Evolutionary conservation across 2,113 vertebrate genomes (phyloP).

Genomic region (Silurus glanis): DNA sequence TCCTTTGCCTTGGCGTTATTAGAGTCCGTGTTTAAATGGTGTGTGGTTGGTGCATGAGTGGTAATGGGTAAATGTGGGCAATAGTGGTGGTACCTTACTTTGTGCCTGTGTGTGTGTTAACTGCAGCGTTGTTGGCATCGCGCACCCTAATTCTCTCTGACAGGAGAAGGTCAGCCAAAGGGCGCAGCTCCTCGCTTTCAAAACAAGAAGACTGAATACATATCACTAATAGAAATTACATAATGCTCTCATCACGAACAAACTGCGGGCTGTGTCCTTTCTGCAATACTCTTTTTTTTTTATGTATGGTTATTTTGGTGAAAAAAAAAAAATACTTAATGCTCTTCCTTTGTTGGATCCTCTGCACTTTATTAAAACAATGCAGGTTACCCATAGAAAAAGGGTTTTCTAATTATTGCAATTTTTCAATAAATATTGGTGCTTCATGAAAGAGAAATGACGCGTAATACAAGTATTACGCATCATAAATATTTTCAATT

Average conservation of each 20-base stretch:
- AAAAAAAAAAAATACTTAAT: background rate
- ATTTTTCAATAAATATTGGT: too few relatives aligned
- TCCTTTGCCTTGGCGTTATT: constrained; percentile 21
- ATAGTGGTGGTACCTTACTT: constrained; percentile 48
- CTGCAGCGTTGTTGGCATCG: constrained; percentile 34
- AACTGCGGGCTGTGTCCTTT: background rate
- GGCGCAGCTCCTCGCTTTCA: constrained; percentile 48
- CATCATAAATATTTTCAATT: background rate
- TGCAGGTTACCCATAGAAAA: background rate
- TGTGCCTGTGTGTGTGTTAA: constrained; percentile 51
- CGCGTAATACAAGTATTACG: background rate
- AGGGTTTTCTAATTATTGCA: too few relatives aligned
- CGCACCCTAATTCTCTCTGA: constrained; percentile 51
- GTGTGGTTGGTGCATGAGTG: constrained; percentile 18
- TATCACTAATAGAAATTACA: constrained; percentile 16
- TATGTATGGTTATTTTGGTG: background rate
- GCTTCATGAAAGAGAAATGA: background rate
- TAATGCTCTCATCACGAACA: background rate
- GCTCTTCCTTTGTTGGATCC: background rate
- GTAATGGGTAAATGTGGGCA: constrained; percentile 46
- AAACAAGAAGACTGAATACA: constrained; percentile 20
- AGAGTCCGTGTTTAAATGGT: constrained; percentile 17
- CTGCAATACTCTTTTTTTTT: background rate
- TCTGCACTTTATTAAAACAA: background rate
- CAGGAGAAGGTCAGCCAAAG: constrained; percentile 57